Evolutionary conservation across 2,113 vertebrate species (phyloP).

Genomic region (Amia ocellicauda): DNA sequence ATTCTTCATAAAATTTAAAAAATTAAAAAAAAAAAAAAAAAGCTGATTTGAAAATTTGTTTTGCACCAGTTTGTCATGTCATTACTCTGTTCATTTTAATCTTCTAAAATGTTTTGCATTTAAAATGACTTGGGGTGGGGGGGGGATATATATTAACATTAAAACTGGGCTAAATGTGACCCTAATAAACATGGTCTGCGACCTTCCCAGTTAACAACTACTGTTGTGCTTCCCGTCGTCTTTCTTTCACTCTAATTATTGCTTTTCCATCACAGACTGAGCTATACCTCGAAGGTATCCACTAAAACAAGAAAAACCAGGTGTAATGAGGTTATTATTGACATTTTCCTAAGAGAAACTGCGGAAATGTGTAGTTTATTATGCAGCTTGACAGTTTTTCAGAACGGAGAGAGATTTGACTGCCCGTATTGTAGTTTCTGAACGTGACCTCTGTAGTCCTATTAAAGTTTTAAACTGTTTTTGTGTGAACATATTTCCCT

Average conservation of each 20-base stretch:
- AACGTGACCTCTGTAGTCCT: too few species aligned
- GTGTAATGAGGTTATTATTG: not conserved
- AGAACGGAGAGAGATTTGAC: too few species aligned
- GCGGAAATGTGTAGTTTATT: slow-evolving; percentile 8
- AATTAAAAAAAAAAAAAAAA: not conserved
- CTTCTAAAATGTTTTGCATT: slow-evolving; percentile 3
- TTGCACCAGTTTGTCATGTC: slow-evolving; percentile 18
- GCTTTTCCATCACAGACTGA: too few species aligned
- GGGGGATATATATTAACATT: slow-evolving; percentile 22
- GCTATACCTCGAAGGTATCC: too few species aligned
- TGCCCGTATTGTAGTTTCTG: too few species aligned
- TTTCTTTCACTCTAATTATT: not conserved
- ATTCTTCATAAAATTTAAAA: not conserved
- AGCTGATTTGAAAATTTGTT: slow-evolving; percentile 1
- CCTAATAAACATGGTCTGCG: slow-evolving; percentile 56
- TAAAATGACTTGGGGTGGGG: too few species aligned
- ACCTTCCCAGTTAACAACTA: not conserved
- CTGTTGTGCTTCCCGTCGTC: slow-evolving; percentile 39
- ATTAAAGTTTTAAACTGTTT: too few species aligned
- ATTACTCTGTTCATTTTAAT: not conserved
- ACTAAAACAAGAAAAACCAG: not conserved
- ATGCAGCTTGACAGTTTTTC: too few species aligned
- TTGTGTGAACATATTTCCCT: too few species aligned
- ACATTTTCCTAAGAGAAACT: not conserved
- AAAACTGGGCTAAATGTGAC: slow-evolving; percentile 51